phyloP scores from a whole-genome alignment of 1,140 invertebrate species.

The Bradynema listronoti region DNA sequence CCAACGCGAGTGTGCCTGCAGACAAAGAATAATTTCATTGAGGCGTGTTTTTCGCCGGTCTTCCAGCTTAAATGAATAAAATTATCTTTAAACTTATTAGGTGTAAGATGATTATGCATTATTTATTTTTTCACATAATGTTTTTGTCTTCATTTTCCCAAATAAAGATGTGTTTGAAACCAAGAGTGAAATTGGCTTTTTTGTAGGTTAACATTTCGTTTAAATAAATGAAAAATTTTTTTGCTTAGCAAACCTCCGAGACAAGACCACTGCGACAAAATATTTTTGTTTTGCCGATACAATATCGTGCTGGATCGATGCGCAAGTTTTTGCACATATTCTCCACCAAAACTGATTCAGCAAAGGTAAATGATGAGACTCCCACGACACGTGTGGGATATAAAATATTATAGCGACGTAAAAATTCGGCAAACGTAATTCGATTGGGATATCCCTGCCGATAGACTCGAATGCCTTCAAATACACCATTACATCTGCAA shows the following conservation, averaged over 20 bases:
- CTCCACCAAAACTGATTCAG: not conserved
- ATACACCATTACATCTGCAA: constrained; percentile 67
- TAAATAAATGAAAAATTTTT: not conserved
- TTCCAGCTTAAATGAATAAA: constrained; percentile 35
- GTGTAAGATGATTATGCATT: not conserved
- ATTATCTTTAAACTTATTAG: not conserved
- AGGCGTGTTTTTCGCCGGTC: constrained; percentile 30
- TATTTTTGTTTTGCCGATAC: constrained; percentile 45
- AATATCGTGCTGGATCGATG: constrained; percentile 6
- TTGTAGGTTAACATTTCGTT: too few species aligned
- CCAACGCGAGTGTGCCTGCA: constrained; percentile 50
- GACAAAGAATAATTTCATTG: constrained; percentile 17
- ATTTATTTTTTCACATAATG: not conserved
- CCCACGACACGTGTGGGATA: not conserved
- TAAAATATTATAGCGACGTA: constrained; percentile 64
- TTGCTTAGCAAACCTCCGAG: constrained; percentile 30
- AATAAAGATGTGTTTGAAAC: too few species aligned
- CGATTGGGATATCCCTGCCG: constrained; percentile 92
- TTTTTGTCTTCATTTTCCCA: not conserved
- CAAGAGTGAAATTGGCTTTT: too few species aligned
- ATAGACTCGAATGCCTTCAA: constrained; percentile 89
- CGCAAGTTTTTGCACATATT: not conserved
- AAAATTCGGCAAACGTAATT: constrained; percentile 79
- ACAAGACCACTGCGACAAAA: constrained; percentile 52
- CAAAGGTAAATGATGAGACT: not conserved